Evolutionary conservation across 2,113 vertebrate species (phyloP).

Genomic region (Heterotis niloticus): DNA sequence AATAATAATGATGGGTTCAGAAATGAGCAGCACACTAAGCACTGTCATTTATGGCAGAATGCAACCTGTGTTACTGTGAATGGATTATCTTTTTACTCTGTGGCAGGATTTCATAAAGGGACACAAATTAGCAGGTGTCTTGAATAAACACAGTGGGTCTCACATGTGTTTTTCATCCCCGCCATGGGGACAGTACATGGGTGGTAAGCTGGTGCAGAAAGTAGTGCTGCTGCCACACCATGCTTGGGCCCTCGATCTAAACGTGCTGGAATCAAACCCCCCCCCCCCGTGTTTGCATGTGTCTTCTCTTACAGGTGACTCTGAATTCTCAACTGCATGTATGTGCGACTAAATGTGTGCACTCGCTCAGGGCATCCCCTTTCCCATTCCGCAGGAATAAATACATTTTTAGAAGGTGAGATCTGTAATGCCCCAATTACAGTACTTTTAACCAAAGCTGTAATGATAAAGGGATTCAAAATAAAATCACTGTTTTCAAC

Average conservation of each 20-base stretch:
- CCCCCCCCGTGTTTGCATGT: too few species aligned
- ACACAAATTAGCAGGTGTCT: not conserved
- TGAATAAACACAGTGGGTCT: conserved; percentile 2
- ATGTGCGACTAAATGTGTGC: too few species aligned
- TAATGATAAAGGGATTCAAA: too few species aligned
- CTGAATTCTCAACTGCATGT: too few species aligned
- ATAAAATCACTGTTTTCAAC: too few species aligned
- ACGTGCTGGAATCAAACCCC: too few species aligned
- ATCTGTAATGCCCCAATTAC: too few species aligned
- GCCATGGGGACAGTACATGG: not conserved
- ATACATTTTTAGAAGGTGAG: too few species aligned
- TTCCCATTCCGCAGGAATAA: too few species aligned
- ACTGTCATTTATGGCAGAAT: conserved; percentile 3
- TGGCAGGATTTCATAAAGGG: not conserved
- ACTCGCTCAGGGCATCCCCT: too few species aligned
- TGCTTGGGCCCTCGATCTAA: not conserved
- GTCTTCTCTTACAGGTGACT: too few species aligned
- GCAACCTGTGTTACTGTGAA: not conserved
- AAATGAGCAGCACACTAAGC: not conserved
- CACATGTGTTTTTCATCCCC: not conserved
- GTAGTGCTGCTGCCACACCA: not conserved
- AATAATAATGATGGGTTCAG: not conserved
- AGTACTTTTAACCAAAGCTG: too few species aligned
- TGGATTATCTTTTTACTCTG: not conserved
- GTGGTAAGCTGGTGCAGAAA: not conserved